Conservation (phyloP, 2,888 invertebrate genomes). For the Eilema griseolum region DNA sequence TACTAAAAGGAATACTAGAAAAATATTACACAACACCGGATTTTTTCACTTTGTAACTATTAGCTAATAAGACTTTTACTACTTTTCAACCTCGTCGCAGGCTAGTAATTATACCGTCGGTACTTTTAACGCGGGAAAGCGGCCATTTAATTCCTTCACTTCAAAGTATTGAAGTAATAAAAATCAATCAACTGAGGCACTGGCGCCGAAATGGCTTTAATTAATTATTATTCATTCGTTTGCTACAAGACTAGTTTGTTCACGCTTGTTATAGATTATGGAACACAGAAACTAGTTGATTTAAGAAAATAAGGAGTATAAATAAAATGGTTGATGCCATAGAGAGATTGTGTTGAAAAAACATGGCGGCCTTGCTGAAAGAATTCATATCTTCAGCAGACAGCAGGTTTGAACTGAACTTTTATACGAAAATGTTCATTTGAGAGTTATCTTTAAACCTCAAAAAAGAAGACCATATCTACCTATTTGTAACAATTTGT, state of each 20-base stretch:
- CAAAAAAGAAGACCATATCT: no score
- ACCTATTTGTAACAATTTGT: no score
- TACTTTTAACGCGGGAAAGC: constrained; percentile 21
- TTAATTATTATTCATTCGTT: constrained; percentile 40
- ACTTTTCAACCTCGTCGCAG: constrained; percentile 8
- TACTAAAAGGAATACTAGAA: neutral
- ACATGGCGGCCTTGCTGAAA: neutral
- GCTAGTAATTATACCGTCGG: constrained; percentile 14
- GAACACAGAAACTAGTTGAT: constrained; percentile 16
- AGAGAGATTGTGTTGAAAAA: neutral
- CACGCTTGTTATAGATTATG: constrained; percentile 32
- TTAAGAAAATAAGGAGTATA: constrained; percentile 9
- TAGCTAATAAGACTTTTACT: neutral
- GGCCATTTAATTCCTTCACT: constrained; percentile 24
- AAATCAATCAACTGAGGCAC: constrained; percentile 47
- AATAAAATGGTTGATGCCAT: neutral
- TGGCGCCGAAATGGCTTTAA: constrained; percentile 47
- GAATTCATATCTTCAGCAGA: neutral
- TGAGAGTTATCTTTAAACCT: no score
- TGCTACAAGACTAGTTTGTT: constrained; percentile 26
- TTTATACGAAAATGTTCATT: neutral
- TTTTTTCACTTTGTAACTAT: constrained; percentile 2
- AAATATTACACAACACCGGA: neutral
- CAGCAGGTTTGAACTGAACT: no score
- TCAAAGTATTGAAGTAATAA: constrained; percentile 44